phyloP scores from a whole-genome alignment of 2,888 invertebrate genomes.

The Drosophila leonis region DNA sequence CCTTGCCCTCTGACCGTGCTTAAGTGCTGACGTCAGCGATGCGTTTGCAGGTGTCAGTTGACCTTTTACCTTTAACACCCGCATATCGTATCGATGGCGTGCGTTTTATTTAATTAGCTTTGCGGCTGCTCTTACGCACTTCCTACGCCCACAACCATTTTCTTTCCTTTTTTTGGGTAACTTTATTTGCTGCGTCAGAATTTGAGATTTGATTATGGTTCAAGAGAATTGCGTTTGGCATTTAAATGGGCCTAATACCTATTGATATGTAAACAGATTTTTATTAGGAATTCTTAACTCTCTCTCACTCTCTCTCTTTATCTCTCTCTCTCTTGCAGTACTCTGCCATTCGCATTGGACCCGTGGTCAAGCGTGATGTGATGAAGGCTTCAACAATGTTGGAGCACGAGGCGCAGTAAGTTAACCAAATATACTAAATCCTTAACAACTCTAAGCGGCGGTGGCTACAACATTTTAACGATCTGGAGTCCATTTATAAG shows the following conservation, averaged over 20 bases:
- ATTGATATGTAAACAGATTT: neutral
- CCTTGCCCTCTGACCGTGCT: slow-evolving; percentile 3
- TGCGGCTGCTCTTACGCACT: slow-evolving; percentile 52
- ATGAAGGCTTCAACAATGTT: slow-evolving; percentile 99
- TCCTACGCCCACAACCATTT: slow-evolving; percentile 39
- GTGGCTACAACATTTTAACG: slow-evolving; percentile 20
- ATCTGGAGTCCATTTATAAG: slow-evolving; percentile 25
- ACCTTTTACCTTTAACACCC: slow-evolving; percentile 48
- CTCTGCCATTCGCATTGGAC: slow-evolving; percentile 99
- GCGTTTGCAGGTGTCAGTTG: slow-evolving; percentile 35
- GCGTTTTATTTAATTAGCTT: slow-evolving; percentile 63
- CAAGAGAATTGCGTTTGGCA: slow-evolving; percentile 59
- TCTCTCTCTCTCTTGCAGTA: slow-evolving; percentile 89
- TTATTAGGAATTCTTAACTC: neutral
- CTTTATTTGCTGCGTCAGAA: slow-evolving; percentile 38
- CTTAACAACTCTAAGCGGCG: slow-evolving; percentile 22
- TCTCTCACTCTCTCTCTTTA: slow-evolving; percentile 5
- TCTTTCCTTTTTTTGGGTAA: slow-evolving; percentile 18
- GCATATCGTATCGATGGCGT: slow-evolving; percentile 15
- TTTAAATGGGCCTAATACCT: neutral
- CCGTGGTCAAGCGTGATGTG: slow-evolving; percentile 99
- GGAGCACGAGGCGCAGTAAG: slow-evolving; percentile 98
- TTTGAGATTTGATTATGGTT: slow-evolving; percentile 43
- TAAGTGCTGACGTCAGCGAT: slow-evolving; percentile 46
- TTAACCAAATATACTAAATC: slow-evolving; percentile 67